Base-by-base conservation (phyloP, 2,797 vertebrate species). In the Eurystomus glaucurus region DNA sequence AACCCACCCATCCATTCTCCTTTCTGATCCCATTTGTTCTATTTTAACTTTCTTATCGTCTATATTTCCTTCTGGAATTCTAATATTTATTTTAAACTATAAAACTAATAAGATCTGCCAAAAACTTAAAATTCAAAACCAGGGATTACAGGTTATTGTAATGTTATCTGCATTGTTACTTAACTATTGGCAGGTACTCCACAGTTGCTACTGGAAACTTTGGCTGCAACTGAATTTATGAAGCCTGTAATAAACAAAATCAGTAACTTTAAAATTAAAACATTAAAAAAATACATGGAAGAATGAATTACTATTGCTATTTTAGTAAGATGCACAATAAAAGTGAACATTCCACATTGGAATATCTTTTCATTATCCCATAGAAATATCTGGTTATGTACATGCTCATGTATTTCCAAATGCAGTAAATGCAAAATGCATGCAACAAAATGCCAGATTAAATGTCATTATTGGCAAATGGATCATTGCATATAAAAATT, bases 1-100 rank as follows among this genome's bases (percentile, higher is more conserved):
- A 91, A 80, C 75, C 54, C 93, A 85, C 93, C 85, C 87, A 88
- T 75, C 46, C 46, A 77, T 70, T 95, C 45, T 95, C 31, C 35
- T 68, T 85, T 93, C 57, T 79, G 29, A 94, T 88, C 37, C n/a
- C 13, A 41, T 75, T 93, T 89, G 35, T 90, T 87, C 62, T 91
- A 35, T 80, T 96, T 89, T 94, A 70, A 60, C 29, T 81, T 80
- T 35, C 79, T 95, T 97, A 95, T 94, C 91, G 65, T 93, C 74
- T 87, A 14, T 55, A 76, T 83, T 96, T 95, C 83, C 90, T 86
- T 70, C 66, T 91, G 85, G 62, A 93, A 84, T 88, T 89, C 23
- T 70, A 88, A 62, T 55, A 94, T 81, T 83, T 81, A 75, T 86
- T 96, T 95, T 66, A 66, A 83, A 80, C 5, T 85, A 71, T n/a